A percentile compares a stretch with the other conserved stretches of the same genome.
These are phyloP conservation scores for Drosophila dives DNA, from an alignment of 2,888 invertebrate genomes.

Conservation along the genomic window DNA sequence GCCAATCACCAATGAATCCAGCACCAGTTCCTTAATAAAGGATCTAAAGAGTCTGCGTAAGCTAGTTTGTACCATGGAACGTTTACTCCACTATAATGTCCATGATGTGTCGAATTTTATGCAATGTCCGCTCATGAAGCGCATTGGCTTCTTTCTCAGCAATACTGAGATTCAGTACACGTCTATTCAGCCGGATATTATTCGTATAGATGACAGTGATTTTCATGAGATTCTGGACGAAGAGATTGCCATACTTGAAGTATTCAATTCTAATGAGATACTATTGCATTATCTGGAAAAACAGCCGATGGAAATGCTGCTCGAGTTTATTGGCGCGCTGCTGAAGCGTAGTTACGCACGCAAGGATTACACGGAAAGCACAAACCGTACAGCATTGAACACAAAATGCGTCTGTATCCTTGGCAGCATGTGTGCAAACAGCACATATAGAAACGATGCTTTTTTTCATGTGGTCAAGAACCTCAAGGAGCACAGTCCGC, in stretches of 20 bases:
- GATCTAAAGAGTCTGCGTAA: slow-evolving; percentile 72
- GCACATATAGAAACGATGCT: slow-evolving; percentile 64
- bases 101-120: slow-evolving; percentile 63
- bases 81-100: slow-evolving; percentile 74
- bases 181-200: slow-evolving; percentile 37
- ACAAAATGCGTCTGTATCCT: slow-evolving; percentile 65
- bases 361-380: slow-evolving; percentile 35
- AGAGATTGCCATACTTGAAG: slow-evolving; percentile 63
- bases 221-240: slow-evolving; percentile 68
- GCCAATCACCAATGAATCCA: slow-evolving; percentile 60
- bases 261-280: slow-evolving; percentile 63
- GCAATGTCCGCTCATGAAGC: slow-evolving; percentile 81
- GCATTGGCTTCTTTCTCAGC: slow-evolving; percentile 81
- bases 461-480: slow-evolving; percentile 59
- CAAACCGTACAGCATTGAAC: slow-evolving; percentile 49
- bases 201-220: slow-evolving; percentile 57
- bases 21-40: slow-evolving; percentile 54
- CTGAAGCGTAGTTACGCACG: slow-evolving; percentile 62
- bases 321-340: slow-evolving; percentile 67
- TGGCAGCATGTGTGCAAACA: slow-evolving; percentile 72
- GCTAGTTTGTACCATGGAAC: slow-evolving; percentile 68
- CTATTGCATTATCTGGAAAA: slow-evolving; percentile 71
- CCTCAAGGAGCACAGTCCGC: background rate
- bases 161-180: slow-evolving; percentile 74
- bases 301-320: slow-evolving; percentile 78